A percentile compares a stretch with the other conserved stretches of the same genome.
Evolutionary conservation across 2,888 invertebrate species (phyloP).

Genomic region (Drosophila parthenogenetica): DNA sequence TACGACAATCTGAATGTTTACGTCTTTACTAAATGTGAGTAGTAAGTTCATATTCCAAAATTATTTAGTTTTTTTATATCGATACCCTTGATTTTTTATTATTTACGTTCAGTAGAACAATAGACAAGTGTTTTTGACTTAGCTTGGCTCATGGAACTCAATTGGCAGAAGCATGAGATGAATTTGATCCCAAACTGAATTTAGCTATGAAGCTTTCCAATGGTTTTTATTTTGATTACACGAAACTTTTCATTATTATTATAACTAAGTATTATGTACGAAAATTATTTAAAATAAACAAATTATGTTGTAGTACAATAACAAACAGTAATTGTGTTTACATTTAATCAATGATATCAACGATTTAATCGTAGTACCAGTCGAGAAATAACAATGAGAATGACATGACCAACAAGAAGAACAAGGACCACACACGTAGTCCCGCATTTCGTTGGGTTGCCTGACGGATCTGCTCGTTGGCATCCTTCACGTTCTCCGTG

Average conservation of each 20-base stretch:
- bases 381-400: constrained; percentile 98
- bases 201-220: not conserved
- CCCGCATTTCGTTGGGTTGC: constrained; percentile 99
- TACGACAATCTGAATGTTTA: constrained; percentile 9
- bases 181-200: constrained; percentile 4
- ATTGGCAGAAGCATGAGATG: constrained; percentile 16
- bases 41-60: too few relatives aligned
- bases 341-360: constrained; percentile 23
- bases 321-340: constrained; percentile 49
- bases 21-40: constrained; percentile 2
- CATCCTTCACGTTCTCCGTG: constrained; percentile 97
- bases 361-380: constrained; percentile 96
- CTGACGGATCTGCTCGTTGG: constrained; percentile 98
- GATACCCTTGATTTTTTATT: not conserved
- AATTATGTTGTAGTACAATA: constrained; percentile 57
- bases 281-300: constrained; percentile 49
- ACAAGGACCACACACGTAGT: constrained; percentile 96
- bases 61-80: not conserved
- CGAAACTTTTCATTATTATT: constrained; percentile 39
- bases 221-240: constrained; percentile 12
- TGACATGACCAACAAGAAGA: constrained; percentile 97
- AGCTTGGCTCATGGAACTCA: not conserved
- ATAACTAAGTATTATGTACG: constrained; percentile 19
- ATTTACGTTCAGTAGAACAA: not conserved
- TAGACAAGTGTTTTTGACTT: not conserved